These are phyloP conservation scores for Regulus satrapa DNA, from an alignment of 2,113 vertebrate genomes.

Conservation along the genomic window DNA sequence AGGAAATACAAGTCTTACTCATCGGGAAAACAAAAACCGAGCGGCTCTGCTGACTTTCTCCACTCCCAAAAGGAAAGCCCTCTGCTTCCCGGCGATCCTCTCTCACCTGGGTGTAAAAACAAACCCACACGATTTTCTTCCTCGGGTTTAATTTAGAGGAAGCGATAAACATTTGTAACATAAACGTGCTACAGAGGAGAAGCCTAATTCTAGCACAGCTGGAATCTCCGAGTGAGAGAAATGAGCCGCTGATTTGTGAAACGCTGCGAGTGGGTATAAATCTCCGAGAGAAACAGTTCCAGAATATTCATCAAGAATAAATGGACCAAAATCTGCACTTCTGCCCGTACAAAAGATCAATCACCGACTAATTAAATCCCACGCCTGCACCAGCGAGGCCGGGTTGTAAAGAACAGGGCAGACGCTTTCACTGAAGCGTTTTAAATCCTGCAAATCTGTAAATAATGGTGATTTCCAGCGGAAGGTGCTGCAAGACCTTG, in stretches of 20 bases:
- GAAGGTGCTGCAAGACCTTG: not conserved
- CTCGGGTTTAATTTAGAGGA: not conserved
- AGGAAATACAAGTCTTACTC: not conserved
- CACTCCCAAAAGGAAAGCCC: not conserved
- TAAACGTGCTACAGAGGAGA: not conserved
- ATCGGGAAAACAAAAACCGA: not conserved
- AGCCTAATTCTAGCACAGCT: not conserved
- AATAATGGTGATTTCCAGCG: not conserved
- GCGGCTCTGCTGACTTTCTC: not conserved
- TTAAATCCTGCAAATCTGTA: not conserved
- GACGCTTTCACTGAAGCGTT: fast-evolving
- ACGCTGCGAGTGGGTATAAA: not conserved
- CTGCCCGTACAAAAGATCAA: not conserved
- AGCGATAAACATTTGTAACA: not conserved
- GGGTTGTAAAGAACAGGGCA: not conserved
- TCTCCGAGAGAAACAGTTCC: not conserved
- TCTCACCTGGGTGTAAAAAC: not conserved
- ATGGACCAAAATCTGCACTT: not conserved
- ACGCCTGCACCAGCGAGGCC: not conserved
- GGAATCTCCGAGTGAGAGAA: not conserved
- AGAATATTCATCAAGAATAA: not conserved
- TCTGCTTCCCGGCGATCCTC: not conserved
- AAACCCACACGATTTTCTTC: not conserved
- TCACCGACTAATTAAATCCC: not conserved
- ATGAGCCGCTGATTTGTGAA: not conserved